Evolutionary conservation across 1,140 invertebrate species (phyloP), one percentile per base, ranked within the genome.

Genomic region (Pseudobourletiella spinata): DNA sequence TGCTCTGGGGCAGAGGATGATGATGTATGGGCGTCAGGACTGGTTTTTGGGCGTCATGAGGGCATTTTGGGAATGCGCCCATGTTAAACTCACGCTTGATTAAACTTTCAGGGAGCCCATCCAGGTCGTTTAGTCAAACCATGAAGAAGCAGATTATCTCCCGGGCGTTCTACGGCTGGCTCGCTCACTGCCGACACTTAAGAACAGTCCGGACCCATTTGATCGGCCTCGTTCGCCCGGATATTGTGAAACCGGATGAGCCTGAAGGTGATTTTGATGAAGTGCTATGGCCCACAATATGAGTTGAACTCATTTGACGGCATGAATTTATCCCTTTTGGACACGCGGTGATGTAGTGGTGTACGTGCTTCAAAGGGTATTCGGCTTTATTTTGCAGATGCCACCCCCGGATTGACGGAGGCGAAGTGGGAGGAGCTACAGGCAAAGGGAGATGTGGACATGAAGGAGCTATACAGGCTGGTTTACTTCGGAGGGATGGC

Each of bases 111-210:
- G 83, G 39, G 75, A 78, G 58, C 80, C 82, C 25, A 76, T 86
- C 29, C 80, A 81, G 72, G 78, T 86, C 59, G 83, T 96, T n/a
- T 96, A n/a, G 93, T 79, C 86, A 87, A 72, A 93, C 89, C 0
- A 96, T 97, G 92, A 86, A 85, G 65, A 82, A 86, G 43, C 93
- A 97, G 77, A 95, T 97, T 57, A 88, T 96, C 63, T 94, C 91
- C 0, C 78, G 93, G 65, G 94, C 94, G 44, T 97, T 97, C 76
- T 95, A 96, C 75, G 93, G 93, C 57, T 97, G 91, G 93, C 76
- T 95, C 46, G 90, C 92, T 8, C 92, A 97, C 73, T 94, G 91
- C 73, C 78, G 92, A 15, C 92, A 96, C 74, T 76, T 97, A 67
- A 86, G 87, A 58, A 96, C 91, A 0, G 90, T 97, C 0, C 76